Percentiles rank a stretch among this genome's conserved stretches.
Conservation (phyloP, 2,113 vertebrate species). For the Lycaon pictus region DNA sequence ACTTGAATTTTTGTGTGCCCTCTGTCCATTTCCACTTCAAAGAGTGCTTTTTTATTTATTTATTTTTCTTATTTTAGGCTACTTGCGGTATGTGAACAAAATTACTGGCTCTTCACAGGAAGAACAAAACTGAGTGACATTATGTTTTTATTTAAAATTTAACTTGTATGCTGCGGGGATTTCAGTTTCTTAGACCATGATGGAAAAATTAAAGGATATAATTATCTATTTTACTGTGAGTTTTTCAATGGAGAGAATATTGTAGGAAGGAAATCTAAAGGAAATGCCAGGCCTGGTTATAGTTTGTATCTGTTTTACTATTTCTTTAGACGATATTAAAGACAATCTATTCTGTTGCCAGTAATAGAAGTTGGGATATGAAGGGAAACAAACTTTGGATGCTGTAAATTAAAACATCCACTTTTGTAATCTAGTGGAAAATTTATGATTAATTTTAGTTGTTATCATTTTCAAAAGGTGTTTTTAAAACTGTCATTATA, state of each 20-base stretch:
- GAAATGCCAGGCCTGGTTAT: slow-evolving; percentile 4
- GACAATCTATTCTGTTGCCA: not conserved
- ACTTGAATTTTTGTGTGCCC: not conserved
- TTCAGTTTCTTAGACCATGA: slow-evolving; percentile 13
- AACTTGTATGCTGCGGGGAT: slow-evolving; percentile 26
- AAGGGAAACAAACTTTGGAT: not conserved
- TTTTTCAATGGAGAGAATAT: slow-evolving; percentile 27
- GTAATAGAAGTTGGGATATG: not conserved
- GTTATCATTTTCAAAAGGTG: slow-evolving; percentile 43
- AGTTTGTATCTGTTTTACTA: not conserved
- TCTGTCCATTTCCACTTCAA: slow-evolving; percentile 52
- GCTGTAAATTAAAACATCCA: not conserved
- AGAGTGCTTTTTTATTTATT: slow-evolving; percentile 54
- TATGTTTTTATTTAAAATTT: slow-evolving; percentile 49
- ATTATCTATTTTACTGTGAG: slow-evolving; percentile 50
- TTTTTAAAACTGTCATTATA: slow-evolving; percentile 19
- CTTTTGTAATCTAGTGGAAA: not conserved
- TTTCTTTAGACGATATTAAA: not conserved
- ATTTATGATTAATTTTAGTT: slow-evolving; percentile 43
- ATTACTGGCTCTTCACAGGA: not conserved
- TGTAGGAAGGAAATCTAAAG: not conserved
- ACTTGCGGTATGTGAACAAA: not conserved
- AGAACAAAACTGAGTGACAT: slow-evolving; percentile 37
- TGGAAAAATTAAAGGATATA: slow-evolving; percentile 55
- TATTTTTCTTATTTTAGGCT: slow-evolving; percentile 30